These are phyloP conservation scores for Lasioglossum vierecki DNA, from an alignment of 2,888 invertebrate species.

Conservation along the genomic window DNA sequence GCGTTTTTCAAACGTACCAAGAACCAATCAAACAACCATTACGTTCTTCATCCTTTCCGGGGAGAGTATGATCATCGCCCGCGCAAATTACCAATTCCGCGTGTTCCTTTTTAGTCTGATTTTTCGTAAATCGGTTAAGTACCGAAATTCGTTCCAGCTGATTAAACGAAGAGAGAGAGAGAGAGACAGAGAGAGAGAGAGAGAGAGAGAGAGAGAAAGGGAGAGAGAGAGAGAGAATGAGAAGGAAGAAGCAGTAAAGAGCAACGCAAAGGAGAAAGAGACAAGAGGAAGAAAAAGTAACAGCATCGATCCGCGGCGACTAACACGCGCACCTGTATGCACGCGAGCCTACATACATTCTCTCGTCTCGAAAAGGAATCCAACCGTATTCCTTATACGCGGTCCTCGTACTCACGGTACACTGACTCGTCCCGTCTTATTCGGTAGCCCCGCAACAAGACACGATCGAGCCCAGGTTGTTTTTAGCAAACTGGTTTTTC, in stretches of 20 bases:
- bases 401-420: slow-evolving; percentile 60
- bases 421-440: slow-evolving; percentile 73
- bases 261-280: slow-evolving; percentile 2
- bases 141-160: slow-evolving; percentile 28
- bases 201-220: not conserved
- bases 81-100: not conserved
- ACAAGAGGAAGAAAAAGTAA: slow-evolving; percentile 11
- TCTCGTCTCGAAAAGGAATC: slow-evolving; percentile 49
- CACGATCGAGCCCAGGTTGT: slow-evolving; percentile 77
- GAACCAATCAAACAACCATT: not conserved
- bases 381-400: slow-evolving; percentile 57
- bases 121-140: slow-evolving; percentile 29
- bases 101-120: not conserved
- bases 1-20: not conserved
- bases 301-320: slow-evolving; percentile 7
- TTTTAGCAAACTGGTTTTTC: slow-evolving; percentile 82
- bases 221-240: not conserved
- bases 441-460: slow-evolving; percentile 77
- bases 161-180: slow-evolving; percentile 13
- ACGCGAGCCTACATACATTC: slow-evolving; percentile 37
- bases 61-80: not conserved
- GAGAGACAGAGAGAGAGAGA: not conserved
- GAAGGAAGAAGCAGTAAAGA: not conserved
- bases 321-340: slow-evolving; percentile 17
- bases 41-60: not conserved